Evolutionary conservation across 1,140 invertebrate species (phyloP).

Genomic region (Cataglyphis hispanica): DNA sequence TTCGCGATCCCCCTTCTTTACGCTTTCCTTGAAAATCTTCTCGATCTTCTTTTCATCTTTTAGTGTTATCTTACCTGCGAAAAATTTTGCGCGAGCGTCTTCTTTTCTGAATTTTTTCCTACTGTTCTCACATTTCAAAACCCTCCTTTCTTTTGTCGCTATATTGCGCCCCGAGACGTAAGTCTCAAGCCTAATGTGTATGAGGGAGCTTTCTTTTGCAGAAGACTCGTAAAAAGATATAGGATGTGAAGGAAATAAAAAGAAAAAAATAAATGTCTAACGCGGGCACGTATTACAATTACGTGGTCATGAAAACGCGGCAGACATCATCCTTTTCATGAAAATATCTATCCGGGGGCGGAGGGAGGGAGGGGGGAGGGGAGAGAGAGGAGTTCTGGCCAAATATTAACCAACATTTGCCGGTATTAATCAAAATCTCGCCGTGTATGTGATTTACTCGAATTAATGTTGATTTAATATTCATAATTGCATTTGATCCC

Average conservation of each 20-base stretch:
- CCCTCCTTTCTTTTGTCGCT: constrained; percentile 64
- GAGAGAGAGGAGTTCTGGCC: neutral
- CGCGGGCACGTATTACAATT: neutral
- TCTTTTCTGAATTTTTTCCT: constrained; percentile 64
- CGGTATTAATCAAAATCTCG: constrained; percentile 11
- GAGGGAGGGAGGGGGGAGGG: too few species aligned
- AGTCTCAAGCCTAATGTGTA: constrained; percentile 35
- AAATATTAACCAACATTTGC: constrained; percentile 33
- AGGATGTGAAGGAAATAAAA: constrained; percentile 25
- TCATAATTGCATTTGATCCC: constrained; percentile 41
- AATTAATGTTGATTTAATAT: constrained; percentile 51
- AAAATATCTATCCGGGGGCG: constrained; percentile 2
- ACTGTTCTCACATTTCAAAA: constrained; percentile 49
- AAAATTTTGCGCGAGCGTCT: constrained; percentile 62
- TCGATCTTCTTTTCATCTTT: constrained; percentile 19
- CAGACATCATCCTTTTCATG: constrained; percentile 23
- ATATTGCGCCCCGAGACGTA: constrained; percentile 28
- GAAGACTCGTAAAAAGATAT: constrained; percentile 60
- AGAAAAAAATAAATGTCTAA: constrained; percentile 48
- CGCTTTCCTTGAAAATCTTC: constrained; percentile 33
- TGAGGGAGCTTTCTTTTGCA: constrained; percentile 43
- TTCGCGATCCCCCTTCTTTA: neutral
- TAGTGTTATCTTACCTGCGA: constrained; percentile 14
- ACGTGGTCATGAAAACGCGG: constrained; percentile 48
- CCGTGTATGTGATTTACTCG: neutral